Evolutionary conservation across 2,888 invertebrate species (phyloP).

Genomic region (Graphium colonna): DNA sequence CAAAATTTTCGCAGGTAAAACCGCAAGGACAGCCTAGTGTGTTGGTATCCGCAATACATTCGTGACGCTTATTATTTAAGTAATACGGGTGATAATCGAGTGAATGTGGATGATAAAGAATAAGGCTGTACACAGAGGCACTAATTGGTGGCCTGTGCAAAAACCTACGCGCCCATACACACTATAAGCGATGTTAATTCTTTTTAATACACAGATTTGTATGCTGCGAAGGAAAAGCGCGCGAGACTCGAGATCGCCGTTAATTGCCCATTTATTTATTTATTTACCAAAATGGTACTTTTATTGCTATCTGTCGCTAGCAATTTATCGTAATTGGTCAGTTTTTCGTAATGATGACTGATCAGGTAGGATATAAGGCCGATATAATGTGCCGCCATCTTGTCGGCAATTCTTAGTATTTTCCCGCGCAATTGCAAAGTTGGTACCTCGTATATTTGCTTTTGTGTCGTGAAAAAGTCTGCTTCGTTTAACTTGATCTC

Average conservation of each 20-base stretch:
- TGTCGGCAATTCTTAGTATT: conserved; percentile 14
- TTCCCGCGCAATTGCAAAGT: not conserved
- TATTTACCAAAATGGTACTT: conserved; percentile 68
- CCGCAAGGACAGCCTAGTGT: conserved; percentile 16
- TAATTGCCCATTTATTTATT: conserved; percentile 72
- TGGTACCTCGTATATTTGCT: not conserved
- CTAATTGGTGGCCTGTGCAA: conserved; percentile 51
- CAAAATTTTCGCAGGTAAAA: no score
- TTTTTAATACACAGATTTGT: conserved; percentile 72
- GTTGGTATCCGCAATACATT: not conserved
- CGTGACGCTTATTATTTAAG: not conserved
- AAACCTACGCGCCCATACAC: conserved; percentile 42
- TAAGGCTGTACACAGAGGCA: conserved; percentile 24
- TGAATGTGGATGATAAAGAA: not conserved
- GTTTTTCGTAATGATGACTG: conserved; percentile 54
- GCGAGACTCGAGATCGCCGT: conserved; percentile 41
- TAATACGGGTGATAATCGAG: conserved; percentile 7
- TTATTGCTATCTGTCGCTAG: conserved; percentile 53
- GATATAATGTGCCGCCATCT: conserved; percentile 32
- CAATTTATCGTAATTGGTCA: conserved; percentile 74
- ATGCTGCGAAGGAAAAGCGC: conserved; percentile 50
- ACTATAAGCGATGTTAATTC: conserved; percentile 57
- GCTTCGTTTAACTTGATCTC: conserved; percentile 1
- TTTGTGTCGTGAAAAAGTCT: conserved; percentile 3
- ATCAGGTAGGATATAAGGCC: conserved; percentile 41